Percentiles rank a stretch among this genome's conserved stretches.
Conservation (phyloP, 2,113 vertebrate genomes). For the Coracopsis vasa region DNA sequence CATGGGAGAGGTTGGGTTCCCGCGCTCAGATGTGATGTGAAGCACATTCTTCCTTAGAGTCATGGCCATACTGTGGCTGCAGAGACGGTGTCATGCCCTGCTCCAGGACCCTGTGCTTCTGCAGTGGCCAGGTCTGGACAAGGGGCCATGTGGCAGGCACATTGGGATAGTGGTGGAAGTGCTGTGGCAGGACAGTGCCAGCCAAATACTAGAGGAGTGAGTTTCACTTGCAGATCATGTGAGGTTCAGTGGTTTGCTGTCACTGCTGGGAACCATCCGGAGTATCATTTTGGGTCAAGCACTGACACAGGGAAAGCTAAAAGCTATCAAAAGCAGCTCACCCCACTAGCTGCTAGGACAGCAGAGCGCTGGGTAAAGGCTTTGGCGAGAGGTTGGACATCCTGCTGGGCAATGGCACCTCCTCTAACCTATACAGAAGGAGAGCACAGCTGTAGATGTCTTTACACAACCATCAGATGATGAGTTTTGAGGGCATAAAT, state of each 20-base stretch:
- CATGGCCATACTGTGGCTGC: not conserved
- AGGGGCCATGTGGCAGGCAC: not conserved
- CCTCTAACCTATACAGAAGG: not conserved
- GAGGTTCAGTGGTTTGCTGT: not conserved
- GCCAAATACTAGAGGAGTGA: not conserved
- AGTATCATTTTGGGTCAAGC: slow-evolving; percentile 3
- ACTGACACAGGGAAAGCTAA: not conserved
- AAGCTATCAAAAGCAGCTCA: not conserved
- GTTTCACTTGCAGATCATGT: slow-evolving; percentile 13
- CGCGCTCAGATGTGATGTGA: not conserved
- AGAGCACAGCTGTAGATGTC: not conserved
- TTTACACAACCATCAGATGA: not conserved
- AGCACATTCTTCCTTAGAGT: not conserved
- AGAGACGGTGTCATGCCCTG: not conserved
- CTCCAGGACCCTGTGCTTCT: accelerated
- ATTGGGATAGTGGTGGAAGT: not conserved
- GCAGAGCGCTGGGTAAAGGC: not conserved
- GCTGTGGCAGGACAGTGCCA: not conserved
- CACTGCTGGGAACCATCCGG: not conserved
- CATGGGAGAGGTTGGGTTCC: not conserved
- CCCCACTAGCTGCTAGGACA: not conserved
- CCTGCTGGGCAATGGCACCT: not conserved
- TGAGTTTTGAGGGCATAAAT: not conserved
- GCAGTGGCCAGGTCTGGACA: not conserved
- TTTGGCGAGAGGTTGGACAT: accelerated